Percentiles rank a stretch among this genome's conserved stretches.
Conservation (phyloP, 2,113 vertebrate genomes). For the Microtus montanus region DNA sequence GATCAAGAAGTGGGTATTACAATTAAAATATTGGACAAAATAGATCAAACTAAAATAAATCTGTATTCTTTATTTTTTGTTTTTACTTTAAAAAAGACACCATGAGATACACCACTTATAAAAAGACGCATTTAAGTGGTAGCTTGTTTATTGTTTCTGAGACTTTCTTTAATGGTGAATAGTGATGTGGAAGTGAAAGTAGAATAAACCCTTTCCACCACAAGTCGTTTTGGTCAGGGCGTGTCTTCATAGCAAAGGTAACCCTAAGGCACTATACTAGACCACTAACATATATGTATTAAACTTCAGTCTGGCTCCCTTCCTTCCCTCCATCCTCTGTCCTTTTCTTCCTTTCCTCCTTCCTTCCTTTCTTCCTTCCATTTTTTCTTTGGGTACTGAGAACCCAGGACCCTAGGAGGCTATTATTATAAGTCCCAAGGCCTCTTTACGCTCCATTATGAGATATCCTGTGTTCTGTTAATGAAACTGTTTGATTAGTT, state of each 20-base stretch:
- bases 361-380: too few species aligned
- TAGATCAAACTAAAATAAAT: background rate
- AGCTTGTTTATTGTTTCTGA: background rate
- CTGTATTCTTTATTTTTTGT: background rate
- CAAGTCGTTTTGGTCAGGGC: background rate
- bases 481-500: background rate
- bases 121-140: background rate
- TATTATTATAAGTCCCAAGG: background rate
- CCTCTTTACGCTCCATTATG: background rate
- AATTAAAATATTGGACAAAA: background rate
- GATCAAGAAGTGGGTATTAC: background rate
- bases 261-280: background rate
- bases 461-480: background rate
- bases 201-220: background rate
- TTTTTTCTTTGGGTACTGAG: background rate
- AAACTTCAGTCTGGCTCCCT: background rate
- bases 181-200: background rate
- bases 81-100: background rate
- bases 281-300: background rate
- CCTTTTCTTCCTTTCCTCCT: too few species aligned
- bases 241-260: background rate
- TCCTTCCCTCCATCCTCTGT: accelerated
- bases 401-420: background rate
- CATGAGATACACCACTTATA: background rate
- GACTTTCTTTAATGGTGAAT: background rate